Conservation (phyloP, 2,888 invertebrate species). For the Nematopogon swammerdamellus region DNA sequence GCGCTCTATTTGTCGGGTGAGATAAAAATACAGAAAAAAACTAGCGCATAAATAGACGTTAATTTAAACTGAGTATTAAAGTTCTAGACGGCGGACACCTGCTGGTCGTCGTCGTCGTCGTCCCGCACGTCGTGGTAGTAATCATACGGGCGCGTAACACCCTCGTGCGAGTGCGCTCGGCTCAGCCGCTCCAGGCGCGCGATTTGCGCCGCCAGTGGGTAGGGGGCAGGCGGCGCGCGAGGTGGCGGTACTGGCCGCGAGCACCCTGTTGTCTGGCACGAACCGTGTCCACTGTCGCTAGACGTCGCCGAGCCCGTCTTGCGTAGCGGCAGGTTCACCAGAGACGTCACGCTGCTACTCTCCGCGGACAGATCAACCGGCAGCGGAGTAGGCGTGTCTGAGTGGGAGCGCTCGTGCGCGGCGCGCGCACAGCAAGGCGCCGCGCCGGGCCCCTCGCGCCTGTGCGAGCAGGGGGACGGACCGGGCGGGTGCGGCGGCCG, state of each 20-base stretch:
- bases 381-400: constrained; percentile 80
- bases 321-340: constrained; percentile 83
- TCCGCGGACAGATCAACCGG: constrained; percentile 90
- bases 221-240: constrained; percentile 72
- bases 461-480: constrained; percentile 63
- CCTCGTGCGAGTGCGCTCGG: constrained; percentile 83
- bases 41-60: constrained; percentile 42
- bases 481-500: constrained; percentile 58
- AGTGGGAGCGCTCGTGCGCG: constrained; percentile 86
- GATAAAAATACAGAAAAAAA: constrained; percentile 48
- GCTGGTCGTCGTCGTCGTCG: constrained; percentile 52
- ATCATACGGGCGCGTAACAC: constrained; percentile 73
- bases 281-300: constrained; percentile 88
- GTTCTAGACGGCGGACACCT: constrained; percentile 41
- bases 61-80: constrained; percentile 15
- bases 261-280: constrained; percentile 52
- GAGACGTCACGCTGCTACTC: constrained; percentile 92
- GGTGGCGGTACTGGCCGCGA: constrained; percentile 67
- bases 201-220: constrained; percentile 84
- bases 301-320: constrained; percentile 92
- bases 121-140: constrained; percentile 58
- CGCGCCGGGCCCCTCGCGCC: constrained; percentile 57
- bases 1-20: constrained; percentile 50
- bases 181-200: constrained; percentile 78
- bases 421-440: constrained; percentile 50